Conservation (phyloP, 2,797 vertebrate species). For the Peromyscus nudipes region DNA sequence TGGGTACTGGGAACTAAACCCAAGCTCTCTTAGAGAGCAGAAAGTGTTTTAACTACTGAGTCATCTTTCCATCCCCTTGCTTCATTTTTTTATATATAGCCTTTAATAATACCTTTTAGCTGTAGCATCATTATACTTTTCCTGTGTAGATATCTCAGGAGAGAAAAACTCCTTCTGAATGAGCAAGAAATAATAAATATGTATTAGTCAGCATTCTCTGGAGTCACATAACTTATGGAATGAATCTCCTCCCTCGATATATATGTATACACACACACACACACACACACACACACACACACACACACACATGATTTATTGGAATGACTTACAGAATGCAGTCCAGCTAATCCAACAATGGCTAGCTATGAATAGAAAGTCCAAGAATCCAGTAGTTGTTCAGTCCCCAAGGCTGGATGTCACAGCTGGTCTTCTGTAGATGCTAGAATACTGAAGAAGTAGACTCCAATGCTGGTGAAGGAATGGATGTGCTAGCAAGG, state of each 20-base stretch:
- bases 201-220: background rate
- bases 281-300: too few relatives aligned
- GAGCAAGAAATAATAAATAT: background rate
- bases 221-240: background rate
- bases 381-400: background rate
- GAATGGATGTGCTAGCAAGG: background rate
- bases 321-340: background rate
- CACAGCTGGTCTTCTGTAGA: background rate
- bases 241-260: too few relatives aligned
- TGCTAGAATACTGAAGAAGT: background rate
- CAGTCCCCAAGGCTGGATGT: too few relatives aligned
- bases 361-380: background rate
- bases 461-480: background rate
- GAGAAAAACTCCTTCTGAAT: background rate
- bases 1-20: background rate
- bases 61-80: background rate
- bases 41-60: background rate
- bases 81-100: background rate
- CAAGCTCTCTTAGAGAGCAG: background rate
- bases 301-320: background rate
- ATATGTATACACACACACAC: too few relatives aligned
- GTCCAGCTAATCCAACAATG: background rate
- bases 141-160: background rate
- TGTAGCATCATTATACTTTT: rapidly evolving
- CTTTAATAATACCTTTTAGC: background rate